Evolutionary conservation across 2,888 invertebrate genomes (phyloP).

Genomic region (Saturnia pavonia): DNA sequence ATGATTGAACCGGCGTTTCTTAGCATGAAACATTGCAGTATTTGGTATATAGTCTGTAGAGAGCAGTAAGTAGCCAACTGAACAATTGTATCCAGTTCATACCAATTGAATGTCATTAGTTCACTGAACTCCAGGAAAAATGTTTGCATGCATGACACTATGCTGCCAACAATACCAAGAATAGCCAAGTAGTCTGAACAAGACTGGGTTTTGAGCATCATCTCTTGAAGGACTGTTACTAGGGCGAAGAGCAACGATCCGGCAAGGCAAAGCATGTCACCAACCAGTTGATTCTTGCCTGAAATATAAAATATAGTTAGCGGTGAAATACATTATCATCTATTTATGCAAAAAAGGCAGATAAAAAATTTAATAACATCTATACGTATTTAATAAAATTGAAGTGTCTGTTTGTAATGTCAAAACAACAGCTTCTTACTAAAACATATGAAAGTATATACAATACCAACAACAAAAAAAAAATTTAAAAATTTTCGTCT

Average conservation of each 20-base stretch:
- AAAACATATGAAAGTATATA: no score
- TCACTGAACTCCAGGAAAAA: constrained; percentile 88
- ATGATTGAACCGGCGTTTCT: constrained; percentile 91
- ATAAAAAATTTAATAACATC: no score
- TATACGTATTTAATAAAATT: no score
- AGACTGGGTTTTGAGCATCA: constrained; percentile 89
- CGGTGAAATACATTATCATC: neutral
- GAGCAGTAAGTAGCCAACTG: constrained; percentile 84
- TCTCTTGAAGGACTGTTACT: constrained; percentile 91
- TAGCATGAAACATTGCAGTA: constrained; percentile 88
- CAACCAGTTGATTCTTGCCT: constrained; percentile 90
- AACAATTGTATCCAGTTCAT: constrained; percentile 84
- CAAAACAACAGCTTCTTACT: no score
- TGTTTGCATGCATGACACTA: constrained; percentile 90
- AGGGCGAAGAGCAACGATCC: constrained; percentile 90
- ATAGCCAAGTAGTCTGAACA: constrained; percentile 91
- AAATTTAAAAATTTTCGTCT: no score
- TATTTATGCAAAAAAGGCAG: neutral
- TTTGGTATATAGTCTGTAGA: constrained; percentile 89
- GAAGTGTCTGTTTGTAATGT: no score
- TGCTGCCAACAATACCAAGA: constrained; percentile 90
- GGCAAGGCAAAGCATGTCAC: constrained; percentile 90
- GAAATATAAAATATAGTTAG: constrained; percentile 41
- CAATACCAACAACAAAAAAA: no score
- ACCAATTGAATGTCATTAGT: constrained; percentile 85